Evolutionary conservation across 1,140 invertebrate species (phyloP), one percentile per base, ranked within the genome.

Genomic region (Ctenoplectra terminalis): DNA sequence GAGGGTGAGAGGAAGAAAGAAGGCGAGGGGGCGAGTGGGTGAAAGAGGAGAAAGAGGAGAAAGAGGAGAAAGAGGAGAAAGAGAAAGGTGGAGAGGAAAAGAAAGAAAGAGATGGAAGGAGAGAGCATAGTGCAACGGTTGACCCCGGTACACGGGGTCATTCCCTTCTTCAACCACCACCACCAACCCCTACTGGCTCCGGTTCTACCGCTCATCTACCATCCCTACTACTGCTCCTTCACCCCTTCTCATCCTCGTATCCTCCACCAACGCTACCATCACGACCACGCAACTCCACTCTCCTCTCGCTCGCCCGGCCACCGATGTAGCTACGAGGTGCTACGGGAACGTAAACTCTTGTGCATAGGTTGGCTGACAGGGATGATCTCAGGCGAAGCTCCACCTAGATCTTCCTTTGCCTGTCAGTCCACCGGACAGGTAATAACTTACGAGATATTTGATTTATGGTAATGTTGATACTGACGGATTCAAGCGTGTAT

Each of bases 81-180:
- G 13, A 13, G 37, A 17, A 15, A 46, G 23, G 17, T 8, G 8
- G 46, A 15, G 23, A 20, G 17, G n/a, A 58, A 48, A 56, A 61
- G 76, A 58, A 48, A 58, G 76, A 72, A 67, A 70, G 56, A 50
- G 76, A 63, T 58, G 76, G 77, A 79, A 43, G 76, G 80, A 72
- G 82, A 77, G 82, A 89, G 85, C 77, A 83, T 86, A 86, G 89
- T 88, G 88, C 86, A 91, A 88, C 83, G 89, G 88, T 92, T 92
- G 91, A 92, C 90, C 90, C 87, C 90, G 88, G 85, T 87, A 69
- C 77, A 81, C 86, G 90, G 90, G 91, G 91, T 92, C 91, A 92
- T 90, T 91, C 90, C 88, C 89, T 86, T 89, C 87, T 88, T 90
- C 86, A 85, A 83, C 81, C 88, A 83, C 84, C 81, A 79, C 87